Base-by-base conservation (phyloP, 2,888 invertebrate species). In the Mylabris sibirica region DNA sequence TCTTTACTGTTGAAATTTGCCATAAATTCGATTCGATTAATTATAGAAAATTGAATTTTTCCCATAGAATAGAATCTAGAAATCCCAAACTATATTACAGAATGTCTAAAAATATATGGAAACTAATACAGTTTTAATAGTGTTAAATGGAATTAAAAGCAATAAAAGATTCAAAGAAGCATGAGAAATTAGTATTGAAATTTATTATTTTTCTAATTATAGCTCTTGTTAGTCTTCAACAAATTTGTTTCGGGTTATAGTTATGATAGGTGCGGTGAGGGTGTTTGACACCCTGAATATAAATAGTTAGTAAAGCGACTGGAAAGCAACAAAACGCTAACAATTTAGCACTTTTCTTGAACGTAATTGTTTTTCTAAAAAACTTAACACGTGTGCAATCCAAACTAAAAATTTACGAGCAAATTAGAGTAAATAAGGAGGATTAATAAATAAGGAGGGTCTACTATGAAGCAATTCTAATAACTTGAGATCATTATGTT, bases 61-160 rank as follows among this genome's bases (percentile, higher is more conserved):
- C 3, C 11, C n/a, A 6, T 6, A 17, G 44, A 44, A 17, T 8
- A 44, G 44, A 17, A 44, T n/a, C 12, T 6, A n/a, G 17, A 44
- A 44, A 44, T 44, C 44, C 12, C 12, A 4, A 6, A 30, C 35
- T 44, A 4, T 3, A 17, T 44, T 44, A 44, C 44, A 1, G n/a
- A 44, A 44, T 44, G 1, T 44, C 44, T 44, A 44, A 44, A 44
- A 44, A 44, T 44, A 44, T 44, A 44, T n/a, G n/a, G n/a, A 17
- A 44, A 44, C 44, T 44, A 44, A 44, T 44, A 11, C n/a, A 44
- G 44, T 44, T 44, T 44, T 44, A 44, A 44, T 44, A 17, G n/a
- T 44, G 17, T 17, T n/a, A 44, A 44, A 44, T 44, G 44, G 6
- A 44, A 44, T n/a, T n/a, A 44, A 8, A 44, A 44, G 6, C 44